Percentiles rank a stretch among this genome's conserved stretches.
Evolutionary conservation across 1,140 invertebrate genomes (phyloP).

Genomic region (Aplysia californica): DNA sequence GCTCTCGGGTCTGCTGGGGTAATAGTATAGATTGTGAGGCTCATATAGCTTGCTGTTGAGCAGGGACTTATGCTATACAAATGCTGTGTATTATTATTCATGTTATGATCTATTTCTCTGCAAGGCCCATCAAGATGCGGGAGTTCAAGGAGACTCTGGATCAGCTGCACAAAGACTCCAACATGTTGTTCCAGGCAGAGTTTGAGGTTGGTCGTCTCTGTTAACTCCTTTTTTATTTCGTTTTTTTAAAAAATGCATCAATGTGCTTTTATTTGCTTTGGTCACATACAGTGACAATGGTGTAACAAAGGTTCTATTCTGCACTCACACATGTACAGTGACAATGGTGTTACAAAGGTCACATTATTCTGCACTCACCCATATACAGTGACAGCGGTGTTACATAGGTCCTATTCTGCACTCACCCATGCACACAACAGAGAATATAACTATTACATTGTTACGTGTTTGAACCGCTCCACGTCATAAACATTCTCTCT

Average conservation of each 20-base stretch:
- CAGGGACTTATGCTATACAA: too few relatives aligned
- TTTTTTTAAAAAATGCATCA: too few relatives aligned
- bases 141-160: slow-evolving; percentile 36
- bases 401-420: too few relatives aligned
- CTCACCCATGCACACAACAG: too few relatives aligned
- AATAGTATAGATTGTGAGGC: too few relatives aligned
- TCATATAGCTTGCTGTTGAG: too few relatives aligned
- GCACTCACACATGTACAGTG: too few relatives aligned
- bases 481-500: too few relatives aligned
- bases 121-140: slow-evolving; percentile 33
- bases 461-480: too few relatives aligned
- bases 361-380: neutral
- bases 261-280: neutral
- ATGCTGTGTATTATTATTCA: neutral
- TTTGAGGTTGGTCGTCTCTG: slow-evolving; percentile 56
- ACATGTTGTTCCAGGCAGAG: slow-evolving; percentile 56
- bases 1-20: too few relatives aligned
- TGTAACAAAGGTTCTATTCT: neutral
- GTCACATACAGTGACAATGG: neutral
- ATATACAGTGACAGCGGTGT: neutral
- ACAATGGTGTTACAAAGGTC: too few relatives aligned
- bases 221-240: neutral
- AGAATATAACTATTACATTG: neutral
- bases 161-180: slow-evolving; percentile 47
- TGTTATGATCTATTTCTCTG: neutral